Evolutionary conservation across 2,797 vertebrate genomes (phyloP), one percentile per base, ranked within the genome.

Genomic region (Erpetoichthys calabaricus): DNA sequence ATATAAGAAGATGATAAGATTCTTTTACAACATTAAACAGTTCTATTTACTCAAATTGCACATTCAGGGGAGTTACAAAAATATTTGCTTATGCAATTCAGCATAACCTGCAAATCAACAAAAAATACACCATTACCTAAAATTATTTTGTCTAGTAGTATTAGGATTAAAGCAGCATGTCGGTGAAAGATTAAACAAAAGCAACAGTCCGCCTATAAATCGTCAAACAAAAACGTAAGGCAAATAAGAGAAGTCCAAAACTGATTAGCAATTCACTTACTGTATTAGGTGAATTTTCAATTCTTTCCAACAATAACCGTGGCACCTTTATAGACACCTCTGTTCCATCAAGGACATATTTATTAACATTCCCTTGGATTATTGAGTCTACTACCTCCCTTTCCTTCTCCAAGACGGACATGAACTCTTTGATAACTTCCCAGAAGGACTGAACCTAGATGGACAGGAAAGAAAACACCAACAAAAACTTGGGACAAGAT

Each of bases 401-500:
- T 59, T 89, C 81, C 42, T 85, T 80, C 75, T 83, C 73, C 63
- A 89, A 73, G 6, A 70, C 52, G 0, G 56, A 65, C 52, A 91
- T 63, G 42, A 70, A 77, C 68, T 68, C 73, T 53, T 79, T 79
- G 59, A 87, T 61, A 61, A 56, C 45, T 1, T 70, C 62, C 92
- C 93, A 99, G 69, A 92, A 72, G 59, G 61, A 67, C 6, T 82
- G 84, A 59, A 91, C 86, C 93, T 98, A 68, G 2, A n/a, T 7
- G 47, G n/a, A 6, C 4, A 49, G n/a, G 41, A 64, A 67, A 46
- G 58, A 6, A 68, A 52, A 59, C 3, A 45, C 43, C 67, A 4
- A 45, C 2, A 2, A 42, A 8, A 58, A 9, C 8, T 64, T 42
- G 58, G 50, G 3, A 0, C 25, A 42, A 51, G 52, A 3, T 52